Evolutionary conservation across 2,113 vertebrate genomes (phyloP), one percentile per base, ranked within the genome.

Genomic region (Rhegmatorhina hoffmannsi): DNA sequence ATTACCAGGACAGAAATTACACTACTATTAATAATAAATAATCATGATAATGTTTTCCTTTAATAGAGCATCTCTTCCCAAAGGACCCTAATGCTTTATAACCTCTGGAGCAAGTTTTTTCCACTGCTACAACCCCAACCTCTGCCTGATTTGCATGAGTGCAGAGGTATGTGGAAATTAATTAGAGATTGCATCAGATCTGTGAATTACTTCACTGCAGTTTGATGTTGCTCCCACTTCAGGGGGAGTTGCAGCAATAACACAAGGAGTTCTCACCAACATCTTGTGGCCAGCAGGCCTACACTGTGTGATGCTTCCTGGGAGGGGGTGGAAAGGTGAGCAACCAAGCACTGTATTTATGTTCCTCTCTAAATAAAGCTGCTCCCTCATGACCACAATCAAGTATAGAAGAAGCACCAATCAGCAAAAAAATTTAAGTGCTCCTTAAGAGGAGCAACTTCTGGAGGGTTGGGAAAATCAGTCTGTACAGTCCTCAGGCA

Each of bases 11-110:
- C 69, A 92, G 80, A 86, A 84, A 94, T 76, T 89, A 90, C 76
- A 64, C 3, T 58, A 53, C 62, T 90, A 96, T 97, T 95, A 96
- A 93, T 93, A 95, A 95, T 89, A 94, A 83, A 92, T 94, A 87
- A 76, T 79, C n/a, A 60, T 52, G 8, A 75, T 72, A 55, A 89
- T 46, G 26, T 89, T 91, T 95, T 94, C 55, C 86, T 53, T 92
- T 84, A 92, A 90, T 64, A 89, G 66, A 55, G 29, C 44, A 72
- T 44, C 73, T 90, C 66, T 84, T 84, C 56, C 77, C 44, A 85
- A 84, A 75, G 76, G 72, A 84, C 70, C 19, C 64, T 69, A 72
- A 60, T 33, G 49, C 33, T 77, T 88, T 13, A 55, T 40, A 84
- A 86, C 84, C 33, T 73, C 83, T 72, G 73, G 64, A 58, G 17